phyloP scores from a whole-genome alignment of 1,140 invertebrate species.

The Pissodes strobi region DNA sequence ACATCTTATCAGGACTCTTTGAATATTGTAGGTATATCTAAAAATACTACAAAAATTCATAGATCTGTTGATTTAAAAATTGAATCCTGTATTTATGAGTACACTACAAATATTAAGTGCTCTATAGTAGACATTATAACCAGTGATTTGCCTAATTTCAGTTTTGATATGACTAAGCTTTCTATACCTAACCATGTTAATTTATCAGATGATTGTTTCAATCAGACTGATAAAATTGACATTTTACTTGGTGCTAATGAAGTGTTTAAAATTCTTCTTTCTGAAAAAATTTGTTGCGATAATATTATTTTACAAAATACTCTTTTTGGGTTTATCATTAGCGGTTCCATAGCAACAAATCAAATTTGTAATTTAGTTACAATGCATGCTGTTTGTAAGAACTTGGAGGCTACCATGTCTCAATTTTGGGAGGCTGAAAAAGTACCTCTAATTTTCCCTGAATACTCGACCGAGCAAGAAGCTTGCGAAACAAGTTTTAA shows the following conservation, averaged over 20 bases:
- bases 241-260: neutral
- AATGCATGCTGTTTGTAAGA: too few relatives aligned
- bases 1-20: neutral
- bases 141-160: neutral
- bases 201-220: neutral
- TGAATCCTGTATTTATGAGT: too few relatives aligned
- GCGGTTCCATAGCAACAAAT: neutral
- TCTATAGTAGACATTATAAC: too few relatives aligned
- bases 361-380: too few relatives aligned
- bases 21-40: neutral
- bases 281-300: neutral
- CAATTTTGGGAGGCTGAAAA: neutral
- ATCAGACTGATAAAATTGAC: neutral
- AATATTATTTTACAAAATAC: conserved; percentile 3
- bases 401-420: too few relatives aligned
- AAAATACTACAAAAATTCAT: neutral
- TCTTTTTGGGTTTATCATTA: neutral
- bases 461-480: neutral
- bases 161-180: neutral
- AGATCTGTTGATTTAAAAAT: neutral
- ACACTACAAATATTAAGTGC: too few relatives aligned
- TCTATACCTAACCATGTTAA: neutral
- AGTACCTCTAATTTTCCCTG: neutral
- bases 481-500: neutral
- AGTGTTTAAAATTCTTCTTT: neutral